Percentiles rank a stretch among this genome's conserved stretches.
phyloP scores from a whole-genome alignment of 2,888 invertebrate species.

The Danaus chrysippus region DNA sequence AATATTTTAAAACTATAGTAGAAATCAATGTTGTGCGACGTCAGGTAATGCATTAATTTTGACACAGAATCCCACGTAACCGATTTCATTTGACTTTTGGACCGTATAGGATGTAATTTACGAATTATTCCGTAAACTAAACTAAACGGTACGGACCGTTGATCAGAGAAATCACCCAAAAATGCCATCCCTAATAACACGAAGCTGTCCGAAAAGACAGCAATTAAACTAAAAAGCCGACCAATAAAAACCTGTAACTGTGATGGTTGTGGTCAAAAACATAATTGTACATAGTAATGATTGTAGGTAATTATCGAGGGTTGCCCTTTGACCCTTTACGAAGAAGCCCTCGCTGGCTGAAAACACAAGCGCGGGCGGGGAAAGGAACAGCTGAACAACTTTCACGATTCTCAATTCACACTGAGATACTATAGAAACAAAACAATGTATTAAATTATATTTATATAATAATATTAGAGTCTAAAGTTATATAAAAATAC shows the following conservation, averaged over 20 bases:
- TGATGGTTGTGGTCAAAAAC: slow-evolving; percentile 64
- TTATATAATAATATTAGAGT: background rate
- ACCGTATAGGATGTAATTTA: background rate
- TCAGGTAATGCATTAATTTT: too few species aligned
- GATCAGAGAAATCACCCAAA: slow-evolving; percentile 43
- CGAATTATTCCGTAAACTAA: background rate
- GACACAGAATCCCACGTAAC: too few species aligned
- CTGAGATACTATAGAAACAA: background rate
- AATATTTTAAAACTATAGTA: too few species aligned
- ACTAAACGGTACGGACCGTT: slow-evolving; percentile 25
- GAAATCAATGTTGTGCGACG: too few species aligned
- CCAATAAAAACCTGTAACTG: slow-evolving; percentile 72
- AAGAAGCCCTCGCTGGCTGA: slow-evolving; percentile 48
- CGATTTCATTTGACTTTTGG: background rate
- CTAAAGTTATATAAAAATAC: background rate
- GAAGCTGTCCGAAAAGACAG: slow-evolving; percentile 45
- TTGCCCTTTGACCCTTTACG: slow-evolving; percentile 65
- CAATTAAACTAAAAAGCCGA: slow-evolving; percentile 73
- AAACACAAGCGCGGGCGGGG: slow-evolving; percentile 33
- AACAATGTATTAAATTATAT: background rate
- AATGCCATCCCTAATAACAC: slow-evolving; percentile 41
- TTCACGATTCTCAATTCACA: too few species aligned
- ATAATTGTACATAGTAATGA: slow-evolving; percentile 75
- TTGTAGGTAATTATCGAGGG: slow-evolving; percentile 74
- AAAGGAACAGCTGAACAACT: background rate